A percentile compares a stretch with the other conserved stretches of the same genome.
Evolutionary conservation across 2,888 invertebrate species (phyloP).

Genomic region (Strigamia maritima): DNA sequence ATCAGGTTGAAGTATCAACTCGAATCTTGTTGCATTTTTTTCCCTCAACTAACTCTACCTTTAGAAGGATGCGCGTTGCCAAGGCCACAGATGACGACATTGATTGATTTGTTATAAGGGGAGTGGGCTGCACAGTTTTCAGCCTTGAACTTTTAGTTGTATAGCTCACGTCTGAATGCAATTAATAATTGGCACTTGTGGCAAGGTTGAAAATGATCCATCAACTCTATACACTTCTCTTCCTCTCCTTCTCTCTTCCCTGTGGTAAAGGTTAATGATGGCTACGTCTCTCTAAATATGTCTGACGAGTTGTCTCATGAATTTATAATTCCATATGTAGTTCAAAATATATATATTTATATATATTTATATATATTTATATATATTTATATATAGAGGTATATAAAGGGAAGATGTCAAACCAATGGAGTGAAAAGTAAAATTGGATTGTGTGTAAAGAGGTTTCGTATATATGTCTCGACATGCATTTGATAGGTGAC

Average conservation of each 20-base stretch:
- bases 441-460: conserved; percentile 8
- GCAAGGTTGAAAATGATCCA: conserved; percentile 15
- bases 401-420: not conserved
- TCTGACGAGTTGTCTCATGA: conserved; percentile 10
- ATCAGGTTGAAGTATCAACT: not conserved
- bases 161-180: conserved; percentile 10
- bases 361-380: too few species aligned
- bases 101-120: conserved; percentile 15
- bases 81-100: conserved; percentile 5
- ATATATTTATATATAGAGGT: too few species aligned
- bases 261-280: conserved; percentile 15
- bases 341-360: too few species aligned
- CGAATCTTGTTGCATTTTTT: not conserved
- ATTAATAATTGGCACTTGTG: conserved; percentile 15
- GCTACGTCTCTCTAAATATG: not conserved
- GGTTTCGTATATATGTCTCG: not conserved
- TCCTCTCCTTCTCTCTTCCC: not conserved
- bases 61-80: conserved; percentile 15
- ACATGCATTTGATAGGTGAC: conserved; percentile 10
- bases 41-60: not conserved
- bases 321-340: too few species aligned
- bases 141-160: conserved; percentile 2
- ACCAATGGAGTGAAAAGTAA: not conserved
- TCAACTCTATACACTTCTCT: conserved; percentile 10
- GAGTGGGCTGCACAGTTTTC: conserved; percentile 7